Percentiles rank a stretch among this genome's conserved stretches.
phyloP scores from a whole-genome alignment of 2,797 vertebrate genomes.

The Perodicticus potto region DNA sequence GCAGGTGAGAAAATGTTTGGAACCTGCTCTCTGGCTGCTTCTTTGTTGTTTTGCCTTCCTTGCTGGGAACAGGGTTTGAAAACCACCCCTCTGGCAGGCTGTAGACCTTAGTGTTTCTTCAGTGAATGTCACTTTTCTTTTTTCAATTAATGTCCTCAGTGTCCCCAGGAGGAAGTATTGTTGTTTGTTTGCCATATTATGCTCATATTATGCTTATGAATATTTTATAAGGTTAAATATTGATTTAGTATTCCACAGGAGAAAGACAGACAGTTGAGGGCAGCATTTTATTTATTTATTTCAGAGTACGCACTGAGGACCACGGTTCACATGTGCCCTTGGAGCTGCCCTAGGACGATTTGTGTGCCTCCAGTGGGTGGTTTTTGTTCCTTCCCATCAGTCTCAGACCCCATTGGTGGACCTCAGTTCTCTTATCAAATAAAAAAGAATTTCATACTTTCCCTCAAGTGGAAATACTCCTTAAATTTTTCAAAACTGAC shows the following conservation, averaged over 20 bases:
- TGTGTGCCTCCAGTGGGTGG: background rate
- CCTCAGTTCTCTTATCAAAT: conserved; percentile 39
- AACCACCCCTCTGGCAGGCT: background rate
- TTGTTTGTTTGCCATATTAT: conserved; percentile 35
- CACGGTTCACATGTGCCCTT: background rate
- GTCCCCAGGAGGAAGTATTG: background rate
- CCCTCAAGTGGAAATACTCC: conserved; percentile 58
- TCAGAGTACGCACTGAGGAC: background rate
- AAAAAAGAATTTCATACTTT: background rate
- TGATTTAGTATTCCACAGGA: conserved; percentile 7
- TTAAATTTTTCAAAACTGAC: conserved; percentile 27
- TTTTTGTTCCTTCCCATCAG: background rate
- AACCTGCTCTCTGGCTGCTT: background rate
- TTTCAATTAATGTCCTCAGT: background rate
- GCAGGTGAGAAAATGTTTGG: background rate
- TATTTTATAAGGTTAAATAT: conserved; percentile 28
- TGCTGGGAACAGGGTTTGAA: background rate
- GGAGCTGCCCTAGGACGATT: background rate
- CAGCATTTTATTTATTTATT: conserved; percentile 39
- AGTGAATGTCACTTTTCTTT: conserved; percentile 10
- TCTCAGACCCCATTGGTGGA: background rate
- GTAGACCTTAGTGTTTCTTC: conserved; percentile 19
- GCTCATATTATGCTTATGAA: conserved; percentile 16
- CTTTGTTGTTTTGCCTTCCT: background rate
- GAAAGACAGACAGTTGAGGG: background rate